These are phyloP conservation scores for Chionomys nivalis DNA, from an alignment of 2,113 vertebrate species.

Conservation along the genomic window DNA sequence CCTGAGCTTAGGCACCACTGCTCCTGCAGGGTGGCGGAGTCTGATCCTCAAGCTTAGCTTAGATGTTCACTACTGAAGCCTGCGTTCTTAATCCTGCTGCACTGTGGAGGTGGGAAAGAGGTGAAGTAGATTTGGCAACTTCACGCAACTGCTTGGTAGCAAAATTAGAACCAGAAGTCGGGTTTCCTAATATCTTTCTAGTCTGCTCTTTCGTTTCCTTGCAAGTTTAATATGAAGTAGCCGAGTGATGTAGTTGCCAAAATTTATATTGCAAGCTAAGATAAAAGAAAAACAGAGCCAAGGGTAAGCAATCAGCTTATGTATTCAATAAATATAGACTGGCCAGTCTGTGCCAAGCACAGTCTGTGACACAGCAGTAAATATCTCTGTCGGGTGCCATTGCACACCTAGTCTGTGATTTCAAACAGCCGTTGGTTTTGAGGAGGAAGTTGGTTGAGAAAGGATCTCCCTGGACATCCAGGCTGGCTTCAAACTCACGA, in stretches of 20 bases:
- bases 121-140: not conserved
- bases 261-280: not conserved
- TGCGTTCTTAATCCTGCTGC: not conserved
- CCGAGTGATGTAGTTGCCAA: not conserved
- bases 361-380: constrained; percentile 4
- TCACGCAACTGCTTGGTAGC: not conserved
- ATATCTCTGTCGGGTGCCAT: not conserved
- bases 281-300: constrained; percentile 6
- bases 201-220: not conserved
- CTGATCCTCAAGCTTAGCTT: not conserved
- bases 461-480: not conserved
- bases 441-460: not conserved
- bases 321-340: constrained; percentile 15
- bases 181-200: not conserved
- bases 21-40: not conserved
- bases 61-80: not conserved
- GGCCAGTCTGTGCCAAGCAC: not conserved
- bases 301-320: not conserved
- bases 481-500: not conserved
- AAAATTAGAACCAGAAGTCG: not conserved
- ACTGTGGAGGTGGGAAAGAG: constrained; percentile 20
- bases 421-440: not conserved
- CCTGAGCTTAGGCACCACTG: not conserved
- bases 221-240: not conserved
- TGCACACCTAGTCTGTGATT: not conserved